phyloP scores from a whole-genome alignment of 2,113 vertebrate species.

The Cyprinodon brontotheroides region DNA sequence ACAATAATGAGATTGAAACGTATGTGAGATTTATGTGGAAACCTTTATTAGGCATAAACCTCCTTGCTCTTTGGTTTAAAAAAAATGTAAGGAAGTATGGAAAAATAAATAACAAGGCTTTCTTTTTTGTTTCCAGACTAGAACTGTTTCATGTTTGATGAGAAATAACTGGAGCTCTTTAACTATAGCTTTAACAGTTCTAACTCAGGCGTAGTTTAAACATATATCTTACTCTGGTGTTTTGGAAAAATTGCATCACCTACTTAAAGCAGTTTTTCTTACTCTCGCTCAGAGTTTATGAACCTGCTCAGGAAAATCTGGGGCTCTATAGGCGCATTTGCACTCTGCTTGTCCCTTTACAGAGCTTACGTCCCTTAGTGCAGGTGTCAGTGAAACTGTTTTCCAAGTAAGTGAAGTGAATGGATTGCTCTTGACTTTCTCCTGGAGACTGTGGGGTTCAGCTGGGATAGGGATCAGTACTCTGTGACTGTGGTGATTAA shows the following conservation, averaged over 20 bases:
- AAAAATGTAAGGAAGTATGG: background rate
- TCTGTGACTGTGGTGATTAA: slow-evolving; percentile 54
- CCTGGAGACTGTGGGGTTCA: slow-evolving; percentile 47
- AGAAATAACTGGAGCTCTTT: slow-evolving; percentile 1
- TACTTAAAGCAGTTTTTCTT: slow-evolving; percentile 65
- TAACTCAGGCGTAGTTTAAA: background rate
- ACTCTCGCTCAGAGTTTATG: slow-evolving; percentile 65
- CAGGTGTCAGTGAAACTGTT: slow-evolving; percentile 69
- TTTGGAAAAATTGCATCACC: slow-evolving; percentile 63
- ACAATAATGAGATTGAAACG: background rate
- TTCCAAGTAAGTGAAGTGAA: slow-evolving; percentile 69
- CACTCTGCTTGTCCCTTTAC: slow-evolving; percentile 41
- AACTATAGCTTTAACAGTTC: slow-evolving; percentile 34
- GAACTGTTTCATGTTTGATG: background rate
- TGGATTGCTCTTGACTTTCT: slow-evolving; percentile 71
- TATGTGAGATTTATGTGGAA: too few species aligned
- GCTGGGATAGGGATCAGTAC: slow-evolving; percentile 66
- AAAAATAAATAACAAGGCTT: background rate
- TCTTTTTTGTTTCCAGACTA: background rate
- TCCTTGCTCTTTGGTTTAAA: background rate
- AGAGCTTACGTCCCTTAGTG: slow-evolving; percentile 57
- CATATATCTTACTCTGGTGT: slow-evolving; percentile 9
- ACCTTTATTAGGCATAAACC: too few species aligned
- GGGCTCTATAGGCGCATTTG: slow-evolving; percentile 51
- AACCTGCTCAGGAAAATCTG: slow-evolving; percentile 57